Conservation (phyloP, 2,888 invertebrate species). For the Oasisia sp. region DNA sequence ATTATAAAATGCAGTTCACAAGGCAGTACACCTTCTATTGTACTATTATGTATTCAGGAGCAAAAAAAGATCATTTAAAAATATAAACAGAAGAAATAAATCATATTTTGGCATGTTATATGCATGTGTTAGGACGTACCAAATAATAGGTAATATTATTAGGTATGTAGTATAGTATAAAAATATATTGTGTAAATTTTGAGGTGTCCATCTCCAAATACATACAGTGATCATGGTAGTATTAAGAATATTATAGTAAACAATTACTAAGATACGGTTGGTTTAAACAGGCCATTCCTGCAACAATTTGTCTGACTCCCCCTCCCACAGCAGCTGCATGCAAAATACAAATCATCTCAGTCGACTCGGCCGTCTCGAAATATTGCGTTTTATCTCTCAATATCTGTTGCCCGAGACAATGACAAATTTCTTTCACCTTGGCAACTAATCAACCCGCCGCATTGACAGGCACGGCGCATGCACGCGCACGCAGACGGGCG, state of each 20-base stretch:
- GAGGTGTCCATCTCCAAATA: too few relatives aligned
- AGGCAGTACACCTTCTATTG: too few relatives aligned
- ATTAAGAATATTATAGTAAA: background rate
- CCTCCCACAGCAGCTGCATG: background rate
- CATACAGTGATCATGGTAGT: too few relatives aligned
- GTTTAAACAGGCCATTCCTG: background rate
- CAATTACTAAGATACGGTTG: background rate
- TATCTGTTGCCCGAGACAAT: background rate
- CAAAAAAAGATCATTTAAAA: too few relatives aligned
- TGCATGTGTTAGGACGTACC: too few relatives aligned
- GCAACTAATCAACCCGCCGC: background rate
- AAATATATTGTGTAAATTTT: too few relatives aligned
- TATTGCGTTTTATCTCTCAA: conserved; percentile 8
- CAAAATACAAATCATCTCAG: background rate
- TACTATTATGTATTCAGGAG: too few relatives aligned
- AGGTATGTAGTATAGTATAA: too few relatives aligned
- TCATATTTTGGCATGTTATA: too few relatives aligned
- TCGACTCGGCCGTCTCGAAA: background rate
- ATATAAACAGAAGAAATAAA: too few relatives aligned
- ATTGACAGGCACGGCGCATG: background rate
- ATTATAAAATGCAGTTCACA: too few relatives aligned
- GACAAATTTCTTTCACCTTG: conserved; percentile 1
- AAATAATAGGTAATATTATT: too few relatives aligned
- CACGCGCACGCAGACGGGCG: background rate
- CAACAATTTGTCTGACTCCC: background rate